A percentile compares a stretch with the other conserved stretches of the same genome.
Evolutionary conservation across 2,113 vertebrate genomes (phyloP).

Genomic region (Rhinichthys klamathensis): DNA sequence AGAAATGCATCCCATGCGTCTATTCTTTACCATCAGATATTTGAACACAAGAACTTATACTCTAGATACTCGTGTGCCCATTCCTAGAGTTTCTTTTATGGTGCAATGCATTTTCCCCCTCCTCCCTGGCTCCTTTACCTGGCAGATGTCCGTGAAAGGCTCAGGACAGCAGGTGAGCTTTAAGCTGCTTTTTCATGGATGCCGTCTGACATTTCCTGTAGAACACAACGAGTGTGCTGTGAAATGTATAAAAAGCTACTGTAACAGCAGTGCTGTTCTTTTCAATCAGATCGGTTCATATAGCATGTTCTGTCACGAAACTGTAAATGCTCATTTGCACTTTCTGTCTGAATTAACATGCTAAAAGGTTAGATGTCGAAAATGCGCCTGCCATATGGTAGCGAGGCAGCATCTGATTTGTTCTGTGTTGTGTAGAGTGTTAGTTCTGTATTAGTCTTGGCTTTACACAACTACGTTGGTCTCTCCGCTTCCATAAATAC

Average conservation of each 20-base stretch:
- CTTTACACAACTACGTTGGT: conserved; percentile 4
- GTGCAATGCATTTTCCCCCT: not conserved
- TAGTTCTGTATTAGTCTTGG: not conserved
- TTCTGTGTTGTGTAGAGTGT: conserved; percentile 43
- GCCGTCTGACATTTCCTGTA: conserved; percentile 9
- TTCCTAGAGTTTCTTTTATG: not conserved
- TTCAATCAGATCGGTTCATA: not conserved
- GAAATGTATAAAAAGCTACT: conserved; percentile 30
- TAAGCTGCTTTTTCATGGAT: conserved; percentile 19
- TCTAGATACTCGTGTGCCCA: not conserved
- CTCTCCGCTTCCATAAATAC: not conserved
- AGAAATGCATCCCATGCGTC: not conserved
- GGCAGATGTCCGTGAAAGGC: conserved; percentile 18
- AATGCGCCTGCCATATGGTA: conserved; percentile 41
- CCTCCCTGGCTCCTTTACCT: not conserved
- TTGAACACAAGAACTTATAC: not conserved
- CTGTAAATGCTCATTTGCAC: conserved; percentile 22
- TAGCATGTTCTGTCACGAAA: not conserved
- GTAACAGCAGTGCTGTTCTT: conserved; percentile 4
- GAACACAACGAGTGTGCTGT: conserved; percentile 7
- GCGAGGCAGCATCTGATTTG: conserved; percentile 36
- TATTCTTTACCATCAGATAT: not conserved
- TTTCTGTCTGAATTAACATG: not conserved
- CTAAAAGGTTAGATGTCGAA: conserved; percentile 45
- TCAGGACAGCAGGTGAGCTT: conserved; percentile 22